These are phyloP conservation scores for Desmodus rotundus DNA, from an alignment of 2,113 vertebrate species.

Conservation along the genomic window DNA sequence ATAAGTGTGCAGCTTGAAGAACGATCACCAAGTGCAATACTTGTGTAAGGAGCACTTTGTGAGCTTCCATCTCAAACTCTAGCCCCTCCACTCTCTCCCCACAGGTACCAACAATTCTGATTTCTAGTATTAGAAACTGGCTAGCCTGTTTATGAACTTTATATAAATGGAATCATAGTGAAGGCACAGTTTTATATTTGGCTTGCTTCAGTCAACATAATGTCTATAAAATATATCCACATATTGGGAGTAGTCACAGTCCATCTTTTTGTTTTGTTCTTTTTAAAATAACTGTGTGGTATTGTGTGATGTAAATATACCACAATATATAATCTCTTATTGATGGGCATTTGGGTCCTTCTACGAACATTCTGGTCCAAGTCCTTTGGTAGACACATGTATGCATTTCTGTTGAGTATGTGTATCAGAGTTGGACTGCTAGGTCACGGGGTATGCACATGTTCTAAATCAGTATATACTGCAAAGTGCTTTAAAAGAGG, in stretches of 20 bases:
- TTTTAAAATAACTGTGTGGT: neutral
- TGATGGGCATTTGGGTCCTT: neutral
- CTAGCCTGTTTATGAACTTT: neutral
- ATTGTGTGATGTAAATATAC: neutral
- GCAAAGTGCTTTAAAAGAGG: neutral
- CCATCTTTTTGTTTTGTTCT: neutral
- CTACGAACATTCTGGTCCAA: neutral
- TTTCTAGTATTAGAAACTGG: neutral
- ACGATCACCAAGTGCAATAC: neutral
- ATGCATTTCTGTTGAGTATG: neutral
- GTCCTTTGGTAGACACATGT: neutral
- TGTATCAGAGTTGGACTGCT: too few relatives aligned
- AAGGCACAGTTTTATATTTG: neutral
- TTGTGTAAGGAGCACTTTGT: neutral
- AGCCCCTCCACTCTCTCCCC: neutral
- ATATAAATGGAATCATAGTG: neutral
- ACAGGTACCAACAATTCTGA: neutral
- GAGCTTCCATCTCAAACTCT: neutral
- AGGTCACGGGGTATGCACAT: neutral
- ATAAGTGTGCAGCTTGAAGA: neutral
- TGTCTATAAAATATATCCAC: neutral
- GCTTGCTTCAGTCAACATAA: neutral
- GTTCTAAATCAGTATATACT: neutral
- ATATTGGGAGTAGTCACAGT: neutral
- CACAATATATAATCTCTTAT: neutral